A percentile compares a stretch with the other conserved stretches of the same genome.
phyloP scores from a whole-genome alignment of 2,113 vertebrate species.

The Piprites chloris region DNA sequence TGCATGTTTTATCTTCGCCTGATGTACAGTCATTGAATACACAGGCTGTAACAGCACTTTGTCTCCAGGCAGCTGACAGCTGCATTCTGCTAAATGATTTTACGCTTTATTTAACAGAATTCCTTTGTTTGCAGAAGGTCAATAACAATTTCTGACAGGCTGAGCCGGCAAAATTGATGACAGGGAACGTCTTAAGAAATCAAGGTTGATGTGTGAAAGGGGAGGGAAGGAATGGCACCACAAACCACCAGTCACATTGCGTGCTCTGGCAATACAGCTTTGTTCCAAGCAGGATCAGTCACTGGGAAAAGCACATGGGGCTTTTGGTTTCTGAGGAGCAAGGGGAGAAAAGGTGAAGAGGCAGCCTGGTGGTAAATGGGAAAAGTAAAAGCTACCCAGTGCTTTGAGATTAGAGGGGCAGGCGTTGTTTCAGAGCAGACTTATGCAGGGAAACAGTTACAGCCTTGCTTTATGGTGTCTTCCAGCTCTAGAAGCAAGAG shows the following conservation, averaged over 20 bases:
- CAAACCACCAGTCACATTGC: rapidly evolving
- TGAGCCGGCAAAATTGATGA: background rate
- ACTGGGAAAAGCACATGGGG: background rate
- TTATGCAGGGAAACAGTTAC: background rate
- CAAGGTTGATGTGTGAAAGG: background rate
- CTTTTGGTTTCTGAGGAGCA: background rate
- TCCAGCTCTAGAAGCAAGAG: background rate
- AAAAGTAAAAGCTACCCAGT: background rate
- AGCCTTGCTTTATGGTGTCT: background rate
- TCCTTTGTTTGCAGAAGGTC: conserved; percentile 33
- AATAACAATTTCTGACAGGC: background rate
- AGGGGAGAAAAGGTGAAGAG: background rate
- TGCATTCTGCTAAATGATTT: background rate
- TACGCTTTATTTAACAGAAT: background rate
- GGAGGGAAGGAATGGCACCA: background rate
- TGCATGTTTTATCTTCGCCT: background rate
- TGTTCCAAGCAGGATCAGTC: background rate
- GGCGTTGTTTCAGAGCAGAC: background rate
- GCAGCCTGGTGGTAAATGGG: background rate
- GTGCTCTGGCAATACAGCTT: background rate
- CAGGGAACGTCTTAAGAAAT: background rate
- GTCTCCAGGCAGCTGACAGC: conserved; percentile 6
- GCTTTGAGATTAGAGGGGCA: background rate
- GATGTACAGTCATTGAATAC: background rate
- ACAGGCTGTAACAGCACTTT: background rate